phyloP scores from a whole-genome alignment of 2,797 vertebrate species.

The Myripristis jacobus region DNA sequence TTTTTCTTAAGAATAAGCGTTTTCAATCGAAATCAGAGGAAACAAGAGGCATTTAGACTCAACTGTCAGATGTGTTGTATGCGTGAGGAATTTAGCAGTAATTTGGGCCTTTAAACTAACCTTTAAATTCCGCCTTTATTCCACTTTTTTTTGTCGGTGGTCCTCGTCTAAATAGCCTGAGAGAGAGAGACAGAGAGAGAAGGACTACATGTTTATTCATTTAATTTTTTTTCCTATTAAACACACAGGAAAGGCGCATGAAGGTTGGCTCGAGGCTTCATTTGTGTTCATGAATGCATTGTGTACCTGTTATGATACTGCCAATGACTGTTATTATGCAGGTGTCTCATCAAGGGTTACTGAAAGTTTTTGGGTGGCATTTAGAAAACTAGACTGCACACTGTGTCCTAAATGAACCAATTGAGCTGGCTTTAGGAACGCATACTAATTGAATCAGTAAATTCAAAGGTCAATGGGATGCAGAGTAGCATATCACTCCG shows the following conservation, averaged over 20 bases:
- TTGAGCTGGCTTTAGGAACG: conserved; percentile 30
- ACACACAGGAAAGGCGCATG: neutral
- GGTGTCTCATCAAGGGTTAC: conserved; percentile 11
- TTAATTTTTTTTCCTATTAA: neutral
- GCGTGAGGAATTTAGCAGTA: too few species aligned
- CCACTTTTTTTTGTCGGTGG: too few species aligned
- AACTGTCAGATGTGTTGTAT: too few species aligned
- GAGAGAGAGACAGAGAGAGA: neutral
- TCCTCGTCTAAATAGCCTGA: neutral
- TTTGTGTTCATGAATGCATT: neutral
- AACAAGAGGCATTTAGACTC: too few species aligned
- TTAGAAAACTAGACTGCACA: conserved; percentile 33
- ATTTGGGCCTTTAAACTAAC: too few species aligned
- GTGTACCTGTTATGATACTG: neutral
- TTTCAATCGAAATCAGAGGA: too few species aligned
- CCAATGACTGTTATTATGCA: neutral
- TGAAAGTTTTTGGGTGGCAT: conserved; percentile 32
- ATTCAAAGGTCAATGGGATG: conserved; percentile 68
- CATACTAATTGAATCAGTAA: conserved; percentile 57
- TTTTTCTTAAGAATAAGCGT: too few species aligned
- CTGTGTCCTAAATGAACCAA: conserved; percentile 31
- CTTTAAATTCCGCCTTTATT: too few species aligned
- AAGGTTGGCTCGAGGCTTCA: neutral
- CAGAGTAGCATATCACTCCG: conserved; percentile 32
- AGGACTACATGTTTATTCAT: neutral